Conservation (phyloP, 2,888 invertebrate species). For the Apamea crenata region DNA sequence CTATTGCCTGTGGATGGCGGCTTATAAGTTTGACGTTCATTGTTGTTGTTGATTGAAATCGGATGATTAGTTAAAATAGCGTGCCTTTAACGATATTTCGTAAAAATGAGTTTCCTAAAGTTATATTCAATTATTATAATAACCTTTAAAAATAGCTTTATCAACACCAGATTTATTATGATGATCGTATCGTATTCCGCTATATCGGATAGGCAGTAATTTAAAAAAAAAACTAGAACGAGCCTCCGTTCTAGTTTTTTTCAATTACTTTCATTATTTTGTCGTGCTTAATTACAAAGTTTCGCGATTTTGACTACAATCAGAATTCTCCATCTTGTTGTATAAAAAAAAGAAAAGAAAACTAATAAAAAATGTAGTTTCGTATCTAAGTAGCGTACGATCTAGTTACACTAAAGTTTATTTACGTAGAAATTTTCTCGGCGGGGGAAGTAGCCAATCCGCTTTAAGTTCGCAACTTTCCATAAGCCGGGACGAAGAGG, state of each 20-base stretch:
- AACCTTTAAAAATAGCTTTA: not conserved
- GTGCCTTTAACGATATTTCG: not conserved
- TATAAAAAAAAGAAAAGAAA: not conserved
- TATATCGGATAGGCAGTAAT: not conserved
- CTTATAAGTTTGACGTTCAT: conserved; percentile 25
- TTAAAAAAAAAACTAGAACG: not conserved
- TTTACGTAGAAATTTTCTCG: conserved; percentile 51
- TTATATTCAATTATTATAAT: not conserved
- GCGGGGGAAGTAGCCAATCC: conserved; percentile 52
- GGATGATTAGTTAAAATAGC: not conserved
- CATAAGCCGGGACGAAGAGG: conserved; percentile 41
- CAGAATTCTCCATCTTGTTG: not conserved
- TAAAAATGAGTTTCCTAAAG: not conserved
- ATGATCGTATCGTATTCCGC: not conserved
- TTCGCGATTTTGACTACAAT: not conserved
- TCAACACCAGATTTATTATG: not conserved
- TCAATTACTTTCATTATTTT: not conserved
- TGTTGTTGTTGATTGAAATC: conserved; percentile 22
- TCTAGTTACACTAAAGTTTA: conserved; percentile 51
- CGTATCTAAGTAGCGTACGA: conserved; percentile 29
- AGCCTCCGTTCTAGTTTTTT: too few species aligned
- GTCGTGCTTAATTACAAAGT: not conserved
- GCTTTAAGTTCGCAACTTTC: conserved; percentile 61
- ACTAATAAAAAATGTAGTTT: conserved; percentile 36
- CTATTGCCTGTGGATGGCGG: conserved; percentile 8